phyloP scores from a whole-genome alignment of 2,888 invertebrate species.

The Creontiades dilutus region DNA sequence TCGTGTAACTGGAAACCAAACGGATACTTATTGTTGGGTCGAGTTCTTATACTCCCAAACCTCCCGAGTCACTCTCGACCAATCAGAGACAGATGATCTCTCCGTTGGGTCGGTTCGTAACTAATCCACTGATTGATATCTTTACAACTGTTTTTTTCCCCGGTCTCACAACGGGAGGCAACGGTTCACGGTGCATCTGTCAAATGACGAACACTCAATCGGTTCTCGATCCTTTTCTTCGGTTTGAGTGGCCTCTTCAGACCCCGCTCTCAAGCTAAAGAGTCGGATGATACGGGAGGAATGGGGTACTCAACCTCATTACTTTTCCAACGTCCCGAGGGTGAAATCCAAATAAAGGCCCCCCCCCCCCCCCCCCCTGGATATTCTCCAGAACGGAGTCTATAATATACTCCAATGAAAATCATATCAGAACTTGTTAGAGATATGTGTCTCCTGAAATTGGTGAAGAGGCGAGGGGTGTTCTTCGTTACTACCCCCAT shows the following conservation, averaged over 20 bases:
- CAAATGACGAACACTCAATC: not conserved
- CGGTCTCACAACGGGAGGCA: not conserved
- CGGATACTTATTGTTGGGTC: not conserved
- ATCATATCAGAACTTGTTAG: too few species aligned
- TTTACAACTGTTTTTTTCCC: not conserved
- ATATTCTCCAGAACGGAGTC: too few species aligned
- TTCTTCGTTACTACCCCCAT: too few species aligned
- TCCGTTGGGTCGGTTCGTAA: not conserved
- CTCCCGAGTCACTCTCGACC: not conserved
- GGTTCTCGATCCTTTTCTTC: not conserved
- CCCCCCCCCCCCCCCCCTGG: too few species aligned
- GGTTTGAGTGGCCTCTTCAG: not conserved
- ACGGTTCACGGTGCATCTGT: constrained; percentile 1
- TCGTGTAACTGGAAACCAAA: not conserved
- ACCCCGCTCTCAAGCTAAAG: too few species aligned
- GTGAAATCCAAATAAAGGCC: too few species aligned
- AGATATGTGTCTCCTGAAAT: too few species aligned
- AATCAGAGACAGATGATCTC: not conserved
- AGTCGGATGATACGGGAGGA: too few species aligned
- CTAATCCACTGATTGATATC: not conserved
- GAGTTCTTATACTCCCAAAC: not conserved
- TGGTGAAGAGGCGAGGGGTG: too few species aligned
- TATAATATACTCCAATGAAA: too few species aligned
- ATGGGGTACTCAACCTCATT: too few species aligned
- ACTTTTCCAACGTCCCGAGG: too few species aligned